Evolutionary conservation across 2,888 invertebrate species (phyloP), one percentile per base, ranked within the genome.

Genomic region (Suillia variegata): DNA sequence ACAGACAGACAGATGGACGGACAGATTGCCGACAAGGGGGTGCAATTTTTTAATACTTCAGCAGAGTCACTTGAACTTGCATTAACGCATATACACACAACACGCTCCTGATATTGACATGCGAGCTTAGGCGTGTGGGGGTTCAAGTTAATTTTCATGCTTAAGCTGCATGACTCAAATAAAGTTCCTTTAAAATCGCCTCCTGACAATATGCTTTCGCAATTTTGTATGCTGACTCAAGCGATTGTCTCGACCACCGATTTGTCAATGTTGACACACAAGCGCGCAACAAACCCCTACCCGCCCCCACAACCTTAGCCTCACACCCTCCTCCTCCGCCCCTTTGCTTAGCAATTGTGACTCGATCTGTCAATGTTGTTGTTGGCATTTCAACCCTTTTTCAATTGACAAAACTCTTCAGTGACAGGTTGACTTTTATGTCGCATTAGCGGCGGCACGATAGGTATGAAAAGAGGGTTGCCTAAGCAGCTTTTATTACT

Each of bases 181-280:
- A 5, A 17, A 45, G 20, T 20, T 17, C 45, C n/a, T n/a, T 45
- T 20, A 18, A 20, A 45, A n/a, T n/a, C n/a, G n/a, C n/a, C 45
- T 17, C 45, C 45, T 45, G 18, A 45, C 20, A 45, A 45, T 45
- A 45, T 45, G 45, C 45, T 45, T 45, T 45, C 45, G 4, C 20
- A 20, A 5, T 45, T 45, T 45, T 18, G 13, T 45, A 10, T 38
- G 15, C 38, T 38, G 6, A n/a, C 38, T 4, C 10, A 10, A 13
- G 38, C n/a, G 38, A 5, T 26, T 26, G 26, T 26, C 5, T 26
- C 10, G 26, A 13, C 6, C 38, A 38, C 13, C 38, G n/a, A 38
- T 26, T 31, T 38, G 38, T 38, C 38, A 38, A 4, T 38, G 38
- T n/a, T 12, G 38, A n/a, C 38, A 13, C 38, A 38, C 31, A 31